Evolutionary conservation across 2,113 vertebrate species (phyloP).

Genomic region (Rhinoptilus africanus): DNA sequence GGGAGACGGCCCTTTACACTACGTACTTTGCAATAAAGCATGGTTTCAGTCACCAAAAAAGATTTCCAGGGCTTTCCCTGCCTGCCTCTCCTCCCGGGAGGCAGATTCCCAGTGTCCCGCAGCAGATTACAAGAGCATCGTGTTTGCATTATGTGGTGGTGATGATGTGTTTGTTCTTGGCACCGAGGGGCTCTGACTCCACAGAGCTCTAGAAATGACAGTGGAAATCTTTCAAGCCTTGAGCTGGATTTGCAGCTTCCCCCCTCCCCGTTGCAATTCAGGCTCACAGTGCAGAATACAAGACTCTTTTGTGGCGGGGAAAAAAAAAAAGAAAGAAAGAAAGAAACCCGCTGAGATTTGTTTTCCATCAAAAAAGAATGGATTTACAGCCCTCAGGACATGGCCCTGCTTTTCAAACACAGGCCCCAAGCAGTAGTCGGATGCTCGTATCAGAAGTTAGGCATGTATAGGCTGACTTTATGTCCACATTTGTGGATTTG

Average conservation of each 20-base stretch:
- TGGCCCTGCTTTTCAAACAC: conserved; percentile 11
- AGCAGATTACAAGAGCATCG: conserved; percentile 18
- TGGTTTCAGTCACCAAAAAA: conserved; percentile 32
- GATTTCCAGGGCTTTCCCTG: conserved; percentile 45
- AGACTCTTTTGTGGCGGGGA: neutral
- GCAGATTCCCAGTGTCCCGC: conserved; percentile 21
- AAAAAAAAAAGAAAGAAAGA: neutral
- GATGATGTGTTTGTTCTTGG: conserved; percentile 60
- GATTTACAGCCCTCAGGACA: conserved; percentile 45
- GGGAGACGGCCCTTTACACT: neutral
- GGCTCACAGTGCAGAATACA: neutral
- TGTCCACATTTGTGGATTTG: conserved; percentile 4
- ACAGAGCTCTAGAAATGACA: conserved; percentile 17
- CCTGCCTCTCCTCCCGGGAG: neutral
- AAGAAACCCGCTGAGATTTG: conserved; percentile 10
- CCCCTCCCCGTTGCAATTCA: neutral
- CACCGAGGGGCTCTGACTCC: conserved; percentile 13
- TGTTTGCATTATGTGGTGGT: conserved; percentile 35
- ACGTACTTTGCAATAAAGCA: neutral
- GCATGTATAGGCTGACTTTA: neutral
- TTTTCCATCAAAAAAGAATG: conserved; percentile 49
- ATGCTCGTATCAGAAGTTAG: neutral
- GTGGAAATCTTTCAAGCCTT: conserved; percentile 51
- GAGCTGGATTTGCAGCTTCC: conserved; percentile 23
- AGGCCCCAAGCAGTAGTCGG: neutral